Base-by-base conservation (phyloP, 2,888 invertebrate genomes). In the Caenorhabditis imperialis region DNA sequence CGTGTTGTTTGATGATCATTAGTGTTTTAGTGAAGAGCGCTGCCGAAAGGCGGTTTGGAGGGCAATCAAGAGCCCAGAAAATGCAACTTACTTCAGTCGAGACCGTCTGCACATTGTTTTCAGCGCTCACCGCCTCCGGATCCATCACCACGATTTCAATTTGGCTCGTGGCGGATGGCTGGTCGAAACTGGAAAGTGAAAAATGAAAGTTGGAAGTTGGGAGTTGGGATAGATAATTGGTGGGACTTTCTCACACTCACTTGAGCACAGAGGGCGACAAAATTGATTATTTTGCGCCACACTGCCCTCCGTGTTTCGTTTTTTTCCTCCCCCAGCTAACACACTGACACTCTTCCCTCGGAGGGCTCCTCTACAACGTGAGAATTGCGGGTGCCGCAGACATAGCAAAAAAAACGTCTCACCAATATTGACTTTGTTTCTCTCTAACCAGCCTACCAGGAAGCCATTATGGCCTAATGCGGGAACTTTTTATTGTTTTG, bases 381-480 rank as follows among this genome's bases (percentile, higher is more conserved):
- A 67, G 67, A 57, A 67, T 50, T 67, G 67, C 48, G 51, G 44
- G 35, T 44, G 44, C 44, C 44, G 57, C 22, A 37, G 25, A 47
- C 20, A 25, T n/a, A 40, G 45, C 23, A 45, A 25, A 37, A 27
- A 16, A 48, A 27, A 14, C 37, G 25, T 37, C 55, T 67, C 57
- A 57, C 67, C 57, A 67, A 67, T 67, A 67, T 67, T 67, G 67
- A 67, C 67, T 50, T 38, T 65, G 30, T 22, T 38, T 50, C 20
- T 44, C 20, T 44, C 4, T 18, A 16, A 35, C 57, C 44, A 51
- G 55, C 57, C 57, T 45, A 51, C 50, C 67, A 51, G 51, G 55
- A 67, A 57, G 57, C 67, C 57, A 67, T 65, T 55, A 65, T 65
- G 40, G 55, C 48, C 55, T 67, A 57, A 67, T 67, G 67, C 45